These are phyloP conservation scores for Pseudorhiza aurosa DNA, from an alignment of 30 jellyfish, hydroid and myxozoan genomes.

Conservation along the genomic window DNA sequence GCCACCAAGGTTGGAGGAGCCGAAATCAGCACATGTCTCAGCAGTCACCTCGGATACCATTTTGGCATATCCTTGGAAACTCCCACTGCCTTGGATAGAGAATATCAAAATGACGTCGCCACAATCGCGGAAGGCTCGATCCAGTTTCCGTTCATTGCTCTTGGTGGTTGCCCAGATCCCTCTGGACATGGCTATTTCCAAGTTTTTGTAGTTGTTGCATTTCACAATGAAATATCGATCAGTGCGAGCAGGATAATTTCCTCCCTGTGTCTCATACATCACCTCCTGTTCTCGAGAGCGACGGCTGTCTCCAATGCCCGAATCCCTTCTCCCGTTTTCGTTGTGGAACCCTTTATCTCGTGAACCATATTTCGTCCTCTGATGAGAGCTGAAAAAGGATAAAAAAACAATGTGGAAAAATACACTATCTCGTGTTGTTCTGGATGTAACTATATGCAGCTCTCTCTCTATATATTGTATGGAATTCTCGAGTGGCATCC, in stretches of 20 bases:
- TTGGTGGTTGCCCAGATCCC: constrained; percentile 98
- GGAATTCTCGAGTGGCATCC: no score
- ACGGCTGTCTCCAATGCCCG: not conserved
- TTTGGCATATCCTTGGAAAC: constrained; percentile 88
- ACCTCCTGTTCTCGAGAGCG: not conserved
- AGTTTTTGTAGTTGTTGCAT: constrained; percentile 89
- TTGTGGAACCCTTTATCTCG: constrained; percentile 47
- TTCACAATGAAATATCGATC: constrained; percentile 83
- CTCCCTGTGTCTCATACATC: not conserved
- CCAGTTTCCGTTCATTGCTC: constrained; percentile 82
- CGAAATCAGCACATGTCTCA: constrained; percentile 80
- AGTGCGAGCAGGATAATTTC: not conserved
- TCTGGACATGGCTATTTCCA: constrained; percentile 84
- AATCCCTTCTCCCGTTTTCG: constrained; percentile 12
- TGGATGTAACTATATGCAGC: not conserved
- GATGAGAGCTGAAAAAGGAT: constrained; percentile 22
- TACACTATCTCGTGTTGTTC: not conserved
- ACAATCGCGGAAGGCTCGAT: constrained; percentile 85
- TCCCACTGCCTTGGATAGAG: constrained; percentile 96
- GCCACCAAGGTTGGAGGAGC: constrained; percentile 87
- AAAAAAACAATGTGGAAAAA: no score
- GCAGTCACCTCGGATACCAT: constrained; percentile 84
- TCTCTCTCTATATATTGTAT: no score
- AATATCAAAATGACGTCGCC: constrained; percentile 71
- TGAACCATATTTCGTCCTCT: constrained; percentile 3